Percentiles rank a stretch among this genome's conserved stretches.
phyloP scores from a whole-genome alignment of 1,140 invertebrate genomes.

The Linepithema humile region DNA sequence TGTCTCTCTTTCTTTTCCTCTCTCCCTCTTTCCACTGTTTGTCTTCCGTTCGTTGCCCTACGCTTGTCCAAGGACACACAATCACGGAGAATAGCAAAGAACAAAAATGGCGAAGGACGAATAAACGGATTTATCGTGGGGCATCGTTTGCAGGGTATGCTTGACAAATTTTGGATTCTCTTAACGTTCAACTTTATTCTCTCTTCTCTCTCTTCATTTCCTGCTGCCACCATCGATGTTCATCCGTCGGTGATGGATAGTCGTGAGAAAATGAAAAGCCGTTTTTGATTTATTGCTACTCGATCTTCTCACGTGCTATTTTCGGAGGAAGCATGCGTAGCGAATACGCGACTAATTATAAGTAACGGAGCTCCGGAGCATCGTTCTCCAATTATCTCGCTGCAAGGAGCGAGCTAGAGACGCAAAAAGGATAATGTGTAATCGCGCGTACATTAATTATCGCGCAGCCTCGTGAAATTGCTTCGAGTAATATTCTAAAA shows the following conservation, averaged over 20 bases:
- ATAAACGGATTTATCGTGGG: constrained; percentile 25
- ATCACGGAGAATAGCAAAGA: not conserved
- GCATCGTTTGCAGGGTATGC: constrained; percentile 28
- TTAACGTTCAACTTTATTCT: constrained; percentile 36
- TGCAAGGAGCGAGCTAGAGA: not conserved
- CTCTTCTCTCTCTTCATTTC: not conserved
- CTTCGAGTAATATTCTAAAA: constrained; percentile 15
- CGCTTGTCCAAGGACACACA: constrained; percentile 1
- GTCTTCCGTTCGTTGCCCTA: not conserved
- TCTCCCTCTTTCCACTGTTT: not conserved
- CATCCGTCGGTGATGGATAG: constrained; percentile 26
- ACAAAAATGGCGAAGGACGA: constrained; percentile 6
- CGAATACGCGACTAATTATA: not conserved
- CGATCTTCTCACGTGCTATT: constrained; percentile 8
- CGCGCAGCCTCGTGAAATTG: constrained; percentile 1
- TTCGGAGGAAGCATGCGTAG: not conserved
- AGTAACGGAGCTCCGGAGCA: not conserved
- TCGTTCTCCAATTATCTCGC: constrained; percentile 16
- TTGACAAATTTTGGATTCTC: constrained; percentile 45
- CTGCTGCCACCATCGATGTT: not conserved
- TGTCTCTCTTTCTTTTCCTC: not conserved
- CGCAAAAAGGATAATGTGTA: constrained; percentile 11
- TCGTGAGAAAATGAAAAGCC: constrained; percentile 39
- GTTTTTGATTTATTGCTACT: constrained; percentile 41
- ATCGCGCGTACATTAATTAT: constrained; percentile 39